Conservation (phyloP, 2,797 vertebrate species). For the Typhlichthys subterraneus region DNA sequence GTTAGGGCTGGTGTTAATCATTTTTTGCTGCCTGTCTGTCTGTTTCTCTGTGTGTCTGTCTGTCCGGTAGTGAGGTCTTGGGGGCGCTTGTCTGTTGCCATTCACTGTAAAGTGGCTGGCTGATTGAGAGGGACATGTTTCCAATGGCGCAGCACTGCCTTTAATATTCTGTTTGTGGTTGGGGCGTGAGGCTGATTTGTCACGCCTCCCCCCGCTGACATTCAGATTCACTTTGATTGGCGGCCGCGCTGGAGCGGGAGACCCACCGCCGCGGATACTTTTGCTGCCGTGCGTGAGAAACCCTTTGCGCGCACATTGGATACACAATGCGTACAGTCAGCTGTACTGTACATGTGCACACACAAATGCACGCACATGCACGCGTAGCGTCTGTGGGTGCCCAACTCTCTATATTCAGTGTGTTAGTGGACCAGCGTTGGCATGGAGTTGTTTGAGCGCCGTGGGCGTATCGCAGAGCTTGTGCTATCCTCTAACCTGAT, state of each 20-base stretch:
- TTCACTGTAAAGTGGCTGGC: constrained; percentile 70
- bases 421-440: constrained; percentile 43
- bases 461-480: constrained; percentile 58
- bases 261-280: constrained; percentile 27
- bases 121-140: constrained; percentile 80
- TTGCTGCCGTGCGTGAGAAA: background rate
- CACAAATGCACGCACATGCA: constrained; percentile 34
- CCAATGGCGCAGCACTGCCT: constrained; percentile 67
- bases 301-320: constrained; percentile 12
- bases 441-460: constrained; percentile 54
- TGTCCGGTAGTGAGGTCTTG: constrained; percentile 43
- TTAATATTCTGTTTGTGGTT: constrained; percentile 81
- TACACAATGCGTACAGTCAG: constrained; percentile 18
- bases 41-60: constrained; percentile 38
- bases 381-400: constrained; percentile 6
- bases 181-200: constrained; percentile 75
- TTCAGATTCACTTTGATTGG: constrained; percentile 78
- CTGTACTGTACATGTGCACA: constrained; percentile 29
- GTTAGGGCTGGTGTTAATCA: background rate
- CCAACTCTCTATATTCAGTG: constrained; percentile 31
- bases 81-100: constrained; percentile 42
- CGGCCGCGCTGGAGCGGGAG: constrained; percentile 48
- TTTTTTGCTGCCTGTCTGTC: constrained; percentile 1
- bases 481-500: constrained; percentile 58
- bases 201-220: constrained; percentile 72